Conservation (phyloP, 1,140 invertebrate genomes). For the Orchestia grillus region DNA sequence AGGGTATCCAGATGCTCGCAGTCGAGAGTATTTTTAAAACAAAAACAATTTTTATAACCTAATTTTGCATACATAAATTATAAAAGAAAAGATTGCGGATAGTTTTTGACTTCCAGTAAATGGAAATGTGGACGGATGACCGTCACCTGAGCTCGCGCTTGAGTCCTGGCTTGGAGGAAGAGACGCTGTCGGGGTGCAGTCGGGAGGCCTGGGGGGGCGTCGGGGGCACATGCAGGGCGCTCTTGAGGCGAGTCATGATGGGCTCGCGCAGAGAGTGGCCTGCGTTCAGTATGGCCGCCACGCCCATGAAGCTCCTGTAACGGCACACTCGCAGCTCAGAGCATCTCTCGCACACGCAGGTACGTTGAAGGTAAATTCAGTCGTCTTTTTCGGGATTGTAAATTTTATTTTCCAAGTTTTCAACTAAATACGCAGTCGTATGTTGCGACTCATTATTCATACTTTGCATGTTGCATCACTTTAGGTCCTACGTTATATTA, state of each 20-base stretch:
- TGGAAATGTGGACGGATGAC: background rate
- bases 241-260: constrained; percentile 30
- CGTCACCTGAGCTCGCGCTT: constrained; percentile 48
- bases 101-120: background rate
- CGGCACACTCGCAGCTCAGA: background rate
- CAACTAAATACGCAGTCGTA: too few relatives aligned
- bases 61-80: background rate
- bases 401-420: too few relatives aligned
- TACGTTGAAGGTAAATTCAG: too few relatives aligned
- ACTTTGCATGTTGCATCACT: too few relatives aligned
- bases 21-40: too few relatives aligned
- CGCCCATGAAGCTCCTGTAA: constrained; percentile 38
- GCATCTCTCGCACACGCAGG: too few relatives aligned
- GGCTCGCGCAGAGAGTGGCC: constrained; percentile 20
- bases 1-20: too few relatives aligned
- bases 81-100: background rate
- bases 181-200: constrained; percentile 15
- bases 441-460: too few relatives aligned
- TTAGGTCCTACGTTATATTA: too few relatives aligned
- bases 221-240: constrained; percentile 4
- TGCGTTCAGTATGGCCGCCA: constrained; percentile 32
- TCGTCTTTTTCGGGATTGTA: too few relatives aligned
- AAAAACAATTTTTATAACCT: too few relatives aligned
- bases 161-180: background rate
- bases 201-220: background rate